Evolutionary conservation across 2,113 vertebrate genomes (phyloP).

Genomic region (Stomatorhinus ivindoensis): DNA sequence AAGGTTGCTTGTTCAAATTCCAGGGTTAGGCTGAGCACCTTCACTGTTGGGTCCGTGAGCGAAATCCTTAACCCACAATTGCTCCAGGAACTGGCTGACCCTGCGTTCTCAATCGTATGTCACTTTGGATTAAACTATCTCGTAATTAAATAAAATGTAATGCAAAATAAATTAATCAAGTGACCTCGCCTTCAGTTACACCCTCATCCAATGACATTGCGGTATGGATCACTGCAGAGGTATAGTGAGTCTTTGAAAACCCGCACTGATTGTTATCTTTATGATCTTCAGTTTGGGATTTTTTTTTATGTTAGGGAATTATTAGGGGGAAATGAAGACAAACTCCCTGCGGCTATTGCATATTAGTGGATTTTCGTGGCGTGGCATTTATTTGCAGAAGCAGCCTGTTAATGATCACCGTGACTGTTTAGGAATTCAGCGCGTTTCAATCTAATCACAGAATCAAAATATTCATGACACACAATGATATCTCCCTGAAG

Average conservation of each 20-base stretch:
- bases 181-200: not conserved
- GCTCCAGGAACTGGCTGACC: conserved; percentile 33
- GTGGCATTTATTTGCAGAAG: conserved; percentile 73
- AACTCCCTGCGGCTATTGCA: conserved; percentile 83
- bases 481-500: conserved; percentile 89
- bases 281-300: conserved; percentile 77
- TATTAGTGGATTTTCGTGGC: conserved; percentile 81
- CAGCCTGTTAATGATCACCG: conserved; percentile 81
- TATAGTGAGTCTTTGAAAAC: conserved; percentile 70
- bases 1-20: not conserved
- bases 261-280: conserved; percentile 73
- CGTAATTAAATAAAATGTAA: not conserved
- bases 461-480: conserved; percentile 95
- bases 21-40: conserved; percentile 49
- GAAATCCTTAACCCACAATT: not conserved
- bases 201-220: conserved; percentile 59
- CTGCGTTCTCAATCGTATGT: not conserved
- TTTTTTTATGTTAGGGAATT: conserved; percentile 76
- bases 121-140: not conserved
- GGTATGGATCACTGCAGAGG: conserved; percentile 79
- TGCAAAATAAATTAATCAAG: not conserved
- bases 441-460: conserved; percentile 90
- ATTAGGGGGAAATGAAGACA: conserved; percentile 74
- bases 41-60: not conserved
- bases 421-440: conserved; percentile 88